Conservation (phyloP, 2,888 invertebrate genomes). For the Malthinus seriepunctatus region DNA sequence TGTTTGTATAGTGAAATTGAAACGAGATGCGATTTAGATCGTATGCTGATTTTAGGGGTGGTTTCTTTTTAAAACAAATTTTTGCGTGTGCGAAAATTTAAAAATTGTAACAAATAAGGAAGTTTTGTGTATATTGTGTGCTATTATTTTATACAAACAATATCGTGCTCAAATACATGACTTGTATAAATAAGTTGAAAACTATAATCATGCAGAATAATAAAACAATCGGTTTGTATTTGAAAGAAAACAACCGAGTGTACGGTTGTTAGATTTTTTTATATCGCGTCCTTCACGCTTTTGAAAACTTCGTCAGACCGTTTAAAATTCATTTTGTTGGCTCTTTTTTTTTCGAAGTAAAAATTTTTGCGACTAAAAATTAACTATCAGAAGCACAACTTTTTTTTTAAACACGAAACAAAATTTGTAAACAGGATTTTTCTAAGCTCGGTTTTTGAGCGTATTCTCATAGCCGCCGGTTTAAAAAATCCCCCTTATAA, state of each 20-base stretch:
- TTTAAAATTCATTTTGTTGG: neutral
- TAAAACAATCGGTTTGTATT: slow-evolving; percentile 12
- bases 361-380: too few species aligned
- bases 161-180: slow-evolving; percentile 10
- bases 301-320: slow-evolving; percentile 12
- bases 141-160: neutral
- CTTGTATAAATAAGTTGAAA: slow-evolving; percentile 6
- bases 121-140: neutral
- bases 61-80: neutral
- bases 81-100: neutral
- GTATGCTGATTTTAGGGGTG: slow-evolving; percentile 30
- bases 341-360: too few species aligned
- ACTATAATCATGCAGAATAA: slow-evolving; percentile 14
- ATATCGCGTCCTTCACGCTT: slow-evolving; percentile 13
- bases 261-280: slow-evolving; percentile 9
- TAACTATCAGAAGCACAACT: neutral
- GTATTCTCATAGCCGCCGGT: slow-evolving; percentile 9
- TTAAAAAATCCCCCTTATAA: slow-evolving; percentile 47
- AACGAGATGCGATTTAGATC: slow-evolving; percentile 43
- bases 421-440: neutral
- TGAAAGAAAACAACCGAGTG: slow-evolving; percentile 9
- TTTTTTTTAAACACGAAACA: neutral
- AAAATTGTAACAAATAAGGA: slow-evolving; percentile 3
- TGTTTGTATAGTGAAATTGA: slow-evolving; percentile 53
- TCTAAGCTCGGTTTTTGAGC: neutral